Base-by-base conservation (phyloP, 2,888 invertebrate genomes). In the Merodon equestris region DNA sequence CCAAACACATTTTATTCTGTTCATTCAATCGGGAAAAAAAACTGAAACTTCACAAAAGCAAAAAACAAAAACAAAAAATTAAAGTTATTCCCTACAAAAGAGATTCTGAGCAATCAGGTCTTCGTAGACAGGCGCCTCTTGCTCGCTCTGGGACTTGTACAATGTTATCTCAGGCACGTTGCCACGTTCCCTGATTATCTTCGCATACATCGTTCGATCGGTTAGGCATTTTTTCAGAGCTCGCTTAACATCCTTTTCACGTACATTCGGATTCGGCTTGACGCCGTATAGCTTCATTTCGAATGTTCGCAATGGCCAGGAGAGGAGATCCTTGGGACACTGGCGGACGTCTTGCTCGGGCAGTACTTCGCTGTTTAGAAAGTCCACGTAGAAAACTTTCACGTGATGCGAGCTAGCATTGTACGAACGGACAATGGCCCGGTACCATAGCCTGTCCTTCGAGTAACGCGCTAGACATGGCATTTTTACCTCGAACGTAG, bases 301-400 rank as follows among this genome's bases (percentile, higher is more conserved):
- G 15, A 92, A 85, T 9, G 90, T 90, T 0, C 90, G 89, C 1
- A 92, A 90, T 0, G 92, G 92, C 60, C 91, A 86, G 42, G 86
- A 84, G 1, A 90, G 84, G 88, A 92, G 91, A 27, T 91, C 89
- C 0, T 88, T 86, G 40, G 87, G 88, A 67, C 91, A 91, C 84
- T 90, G 90, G 67, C 90, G 90, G 0, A 91, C 86, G 74, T 91
- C 87, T 9, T 86, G 83, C 15, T 88, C 82, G 0, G 90, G 81
- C 15, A 93, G 88, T 0, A 89, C 83, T 84, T 93, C 93, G 7
- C 89, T 87, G 83, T 94, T 94, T 1, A 95, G 94, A 84, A 92
- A 95, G 87, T 96, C 96, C 0, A 95, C 92, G 86, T 93, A 96
- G 81, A 90, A 89, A 0, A 96, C 92, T 83, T 91, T 90, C 0